Conservation (phyloP, 2,113 vertebrate species). For the Ptilonorhynchus violaceus region DNA sequence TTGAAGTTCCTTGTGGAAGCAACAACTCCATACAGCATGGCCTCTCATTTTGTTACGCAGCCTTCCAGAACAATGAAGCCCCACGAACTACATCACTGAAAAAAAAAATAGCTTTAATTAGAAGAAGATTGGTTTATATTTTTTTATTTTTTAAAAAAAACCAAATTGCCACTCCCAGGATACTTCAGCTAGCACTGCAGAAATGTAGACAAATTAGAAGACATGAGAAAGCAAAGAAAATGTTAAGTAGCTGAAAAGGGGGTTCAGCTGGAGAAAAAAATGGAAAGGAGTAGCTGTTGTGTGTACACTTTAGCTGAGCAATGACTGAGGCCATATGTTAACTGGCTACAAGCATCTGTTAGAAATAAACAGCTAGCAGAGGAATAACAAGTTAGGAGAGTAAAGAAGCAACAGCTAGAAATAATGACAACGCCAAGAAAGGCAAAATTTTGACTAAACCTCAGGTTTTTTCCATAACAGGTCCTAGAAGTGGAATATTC, state of each 20-base stretch:
- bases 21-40: background rate
- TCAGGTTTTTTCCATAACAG: background rate
- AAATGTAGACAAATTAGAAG: background rate
- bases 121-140: background rate
- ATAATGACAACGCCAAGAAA: background rate
- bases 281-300: background rate
- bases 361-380: slow-evolving; percentile 35
- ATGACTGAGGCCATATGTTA: background rate
- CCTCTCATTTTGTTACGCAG: background rate
- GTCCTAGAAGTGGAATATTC: background rate
- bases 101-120: background rate
- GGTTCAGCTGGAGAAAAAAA: background rate
- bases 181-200: background rate
- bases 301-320: background rate
- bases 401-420: background rate
- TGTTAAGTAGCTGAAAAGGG: background rate
- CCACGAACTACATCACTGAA: rapidly evolving
- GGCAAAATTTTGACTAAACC: slow-evolving; percentile 1
- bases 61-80: background rate
- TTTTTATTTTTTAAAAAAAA: background rate
- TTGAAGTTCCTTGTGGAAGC: background rate
- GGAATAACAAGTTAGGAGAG: background rate
- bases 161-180: background rate
- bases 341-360: slow-evolving; percentile 14
- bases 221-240: background rate